Evolutionary conservation across 2,888 invertebrate genomes (phyloP), one percentile per base, ranked within the genome.

Genomic region (Archips xylosteana): DNA sequence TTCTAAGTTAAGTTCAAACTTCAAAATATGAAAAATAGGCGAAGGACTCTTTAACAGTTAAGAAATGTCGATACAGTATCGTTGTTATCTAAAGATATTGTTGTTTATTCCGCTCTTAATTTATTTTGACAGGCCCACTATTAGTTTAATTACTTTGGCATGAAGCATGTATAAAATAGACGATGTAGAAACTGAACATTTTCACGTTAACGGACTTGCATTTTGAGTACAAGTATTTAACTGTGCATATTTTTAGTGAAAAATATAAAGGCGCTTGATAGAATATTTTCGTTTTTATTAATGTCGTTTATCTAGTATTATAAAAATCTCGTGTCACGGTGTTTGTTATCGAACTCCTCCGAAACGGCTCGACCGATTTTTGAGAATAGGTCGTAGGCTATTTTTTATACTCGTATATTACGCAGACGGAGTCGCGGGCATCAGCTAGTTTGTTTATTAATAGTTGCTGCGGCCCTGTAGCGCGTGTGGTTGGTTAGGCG

Each of bases 21-120:
- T 54, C 51, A 23, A 54, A 54, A 23, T 54, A 54, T 54, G 51
- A 32, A 57, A 12, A 57, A 57, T 12, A 57, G 10, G 32, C 57
- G 2, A 12, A 3, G 10, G 15, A 32, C 12, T 57, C 0, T 57
- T 57, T 57, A 32, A 57, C 23, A 57, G 57, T 12, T 32, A 32
- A 32, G 57, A 6, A 9, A 6, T 57, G 12, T 2, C 3, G 59
- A 34, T 60, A 34, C 13, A 32, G 39, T 60, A 60, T 57, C 60
- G 60, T 60, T 59, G 59, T 34, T 34, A 60, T 60, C 39, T 23
- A 60, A 9, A 0, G 57, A 57, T 57, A 57, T 4, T 32, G 32
- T 32, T 3, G 57, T 32, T 57, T 57, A 39, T 60, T n/a, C n/a
- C 60, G n/a, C 6, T 60, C 36, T 60, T 60, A 36, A 60, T 60